Base-by-base conservation (phyloP, 2,797 vertebrate genomes). In the Pseudochirops cupreus region DNA sequence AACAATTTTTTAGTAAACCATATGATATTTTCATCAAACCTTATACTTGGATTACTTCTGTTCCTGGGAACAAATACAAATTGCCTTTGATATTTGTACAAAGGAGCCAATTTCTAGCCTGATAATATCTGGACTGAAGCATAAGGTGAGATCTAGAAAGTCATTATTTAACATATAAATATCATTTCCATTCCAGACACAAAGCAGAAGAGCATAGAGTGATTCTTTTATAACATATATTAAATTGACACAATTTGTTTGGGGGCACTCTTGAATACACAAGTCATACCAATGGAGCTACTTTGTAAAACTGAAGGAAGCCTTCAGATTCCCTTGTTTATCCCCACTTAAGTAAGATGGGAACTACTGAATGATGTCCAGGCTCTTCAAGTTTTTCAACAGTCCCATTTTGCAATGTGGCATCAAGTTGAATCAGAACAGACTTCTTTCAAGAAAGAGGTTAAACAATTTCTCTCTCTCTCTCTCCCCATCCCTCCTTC, bases 401-500 rank as follows among this genome's bases (percentile, higher is more conserved):
- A 92, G 33, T 58, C 95, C 31, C 59, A 62, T 14, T 31, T 62
- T 62, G 29, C 31, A 62, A 58, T 93, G 95, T 57, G 97, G 95
- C 56, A 28, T 39, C 54, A 62, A 97, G 96, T 13, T 13, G 96
- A 97, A 98, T 97, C 62, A 97, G 56, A 95, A 90, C 29, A 46
- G 21, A 26, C 50, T 93, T 94, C 29, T 94, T 90, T 95, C 92
- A 95, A 24, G 33, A 94, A 97, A 92, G 33, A 93, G 26, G 7
- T 90, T 92, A n/a, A 90, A 95, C 95, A 94, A 87, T 67, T 59
- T 29, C 31, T 21, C 59, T 62, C 31, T 62, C 59, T 58, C 28
- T 29, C 9, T 59, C 3, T 58, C 46, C 46, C 46, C 46, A 46
- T 46, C 53, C 53, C 53, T 53, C 53, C 53, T 10, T 53, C 5